Base-by-base conservation (phyloP, 1,140 invertebrate species). In the Diabrotica virgifera region DNA sequence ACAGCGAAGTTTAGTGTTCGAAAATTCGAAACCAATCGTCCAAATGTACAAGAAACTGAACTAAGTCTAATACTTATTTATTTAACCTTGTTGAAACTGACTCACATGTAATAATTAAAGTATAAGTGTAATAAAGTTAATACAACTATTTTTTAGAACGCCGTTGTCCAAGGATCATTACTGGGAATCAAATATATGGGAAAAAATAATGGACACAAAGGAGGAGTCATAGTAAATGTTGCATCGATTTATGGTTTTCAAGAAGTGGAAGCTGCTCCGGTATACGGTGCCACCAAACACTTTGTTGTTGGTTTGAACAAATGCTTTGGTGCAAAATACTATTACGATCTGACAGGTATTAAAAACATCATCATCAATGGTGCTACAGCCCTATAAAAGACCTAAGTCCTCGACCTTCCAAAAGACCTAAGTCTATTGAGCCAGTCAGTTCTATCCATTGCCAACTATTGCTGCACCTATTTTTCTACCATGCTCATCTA, bases 281-380 rank as follows among this genome's bases (percentile, higher is more conserved):
- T 82, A 13, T 84, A 84, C 68, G 72, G 75, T 2, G 83, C 78
- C 9, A 82, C 82, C 0, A 85, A 85, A 70, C 80, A 84, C 69
- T 82, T 81, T 5, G 79, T 84, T 3, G 68, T 85, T 24, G 84
- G 83, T 40, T 72, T 83, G 40, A 83, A 81, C 5, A 77, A 80
- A 62, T 82, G 83, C 8, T 79, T 82, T 35, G 81, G 79, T n/a
- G 69, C 63, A n/a, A 67, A 70, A 2, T 72, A 70, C 12, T 69
- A 72, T 67, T 55, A 78, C 52, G 69, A 82, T 11, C 75, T 75
- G 52, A 82, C 80, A 5, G 80, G 80, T 24, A 24, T 2, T 24
- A 24, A 24, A 24, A n/a, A n/a, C n/a, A n/a, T n/a, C n/a, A n/a
- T n/a, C n/a, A n/a, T n/a, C n/a, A n/a, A n/a, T n/a, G n/a, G n/a